Evolutionary conservation across 2,888 invertebrate species (phyloP), one percentile per base, ranked within the genome.

Genomic region (Agrochola macilenta): DNA sequence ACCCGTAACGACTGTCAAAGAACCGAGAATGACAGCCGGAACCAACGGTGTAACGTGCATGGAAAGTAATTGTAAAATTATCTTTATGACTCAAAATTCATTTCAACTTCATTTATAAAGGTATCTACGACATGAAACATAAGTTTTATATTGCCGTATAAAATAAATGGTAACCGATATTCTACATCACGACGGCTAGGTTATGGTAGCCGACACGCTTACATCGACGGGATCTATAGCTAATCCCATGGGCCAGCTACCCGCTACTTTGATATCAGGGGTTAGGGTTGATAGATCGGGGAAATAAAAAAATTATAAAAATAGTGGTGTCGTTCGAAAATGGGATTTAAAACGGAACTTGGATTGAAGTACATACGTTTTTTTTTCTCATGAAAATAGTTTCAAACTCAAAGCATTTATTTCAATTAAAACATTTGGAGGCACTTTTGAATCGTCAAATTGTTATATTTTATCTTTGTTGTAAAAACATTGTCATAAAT

Each of bases 241-340:
- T 61, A 85, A 23, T 85, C 85, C 88, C 85, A 76, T 70, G 86
- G 78, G 85, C 2, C 17, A 49, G 30, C 63, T 69, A 73, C 2
- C 17, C 39, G 35, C 63, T 69, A 73, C 60, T 14, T 30, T 54
- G 35, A 60, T 69, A 52, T 71, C 26, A 5, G 57, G 9, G 49
- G 57, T 12, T 64, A 84, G 83, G 85, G 83, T 64, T 84, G 87
- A 35, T 11, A 12, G 39, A 75, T 8, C 5, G 14, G 11, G 7
- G 4, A 30, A 68, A 63, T 30, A 0, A n/a, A 11, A 23, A 54
- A 54, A 65, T 3, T 35, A 4, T 35, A 35, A 35, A 35, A 74
- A 57, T 2, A 20, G 5, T 20, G 0, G n/a, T 5, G 2, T 26
- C 20, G 20, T 54, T 58, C 1, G 1, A 35, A 58, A 43, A 46